Evolutionary conservation across 1,140 invertebrate genomes (phyloP), one percentile per base, ranked within the genome.

Genomic region (Pseudobourletiella spinata): DNA sequence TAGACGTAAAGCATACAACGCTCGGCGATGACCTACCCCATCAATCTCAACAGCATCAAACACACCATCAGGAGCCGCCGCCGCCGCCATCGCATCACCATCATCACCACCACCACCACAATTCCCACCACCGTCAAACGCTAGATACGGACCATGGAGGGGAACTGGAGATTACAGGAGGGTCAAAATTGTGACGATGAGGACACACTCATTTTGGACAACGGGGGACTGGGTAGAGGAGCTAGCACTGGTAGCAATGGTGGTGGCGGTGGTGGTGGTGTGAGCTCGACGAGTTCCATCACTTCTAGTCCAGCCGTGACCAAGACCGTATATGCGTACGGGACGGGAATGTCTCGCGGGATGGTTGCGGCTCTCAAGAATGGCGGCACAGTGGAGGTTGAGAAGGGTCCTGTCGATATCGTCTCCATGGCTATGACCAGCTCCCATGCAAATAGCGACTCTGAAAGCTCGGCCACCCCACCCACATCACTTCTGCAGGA

Each of bases 361-460:
- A 51, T 26, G 22, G 52, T 55, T 2, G 32, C 52, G 20, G 29
- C 52, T 18, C 29, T 55, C 28, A 55, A 55, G 52, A 55, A 55
- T 22, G 52, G 52, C 11, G 52, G 52, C 3, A 55, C 52, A 15
- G 52, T 55, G 32, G 29, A 29, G 15, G 22, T 55, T 29, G 52
- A 55, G 3, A 55, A 55, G 20, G 29, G 61, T 4, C 55, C 61
- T 0, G 16, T 63, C 22, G 61, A 63, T 46, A 63, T 57, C n/a
- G 61, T 63, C 20, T 63, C 61, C 0, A 51, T 63, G 55, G 42
- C 54, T 2, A 63, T 63, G 61, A 26, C 42, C 20, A 50, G 35
- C 32, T 56, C 51, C 3, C 60, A 62, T 18, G 60, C 52, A 4
- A 29, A 28, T 20, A 56, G 39, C 26, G 60, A 62, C 18, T 62